Base-by-base conservation (phyloP, 2,888 invertebrate genomes). In the Pedicia rivosa region DNA sequence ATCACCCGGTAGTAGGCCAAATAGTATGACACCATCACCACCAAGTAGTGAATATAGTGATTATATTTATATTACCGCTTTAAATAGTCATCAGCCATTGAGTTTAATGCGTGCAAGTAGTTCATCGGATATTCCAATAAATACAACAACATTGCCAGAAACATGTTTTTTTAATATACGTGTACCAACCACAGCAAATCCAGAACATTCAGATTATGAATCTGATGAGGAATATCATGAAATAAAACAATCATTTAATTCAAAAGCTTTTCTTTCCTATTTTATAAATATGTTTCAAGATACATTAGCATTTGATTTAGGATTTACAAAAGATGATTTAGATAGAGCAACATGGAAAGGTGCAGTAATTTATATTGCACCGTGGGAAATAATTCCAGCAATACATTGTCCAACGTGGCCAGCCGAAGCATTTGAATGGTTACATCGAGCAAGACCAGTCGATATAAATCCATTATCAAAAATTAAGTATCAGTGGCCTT, bases 361-460 rank as follows among this genome's bases (percentile, higher is more conserved):
- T 3, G 74, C 76, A 2, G 72, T 73, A 41, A 67, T 83, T 42
- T 74, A 74, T 47, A 78, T 76, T 20, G 56, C 64, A 1, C 64
- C 66, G 2, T 77, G 68, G 48, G 78, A 80, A 61, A 66, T 84
- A 9, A 68, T 74, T 47, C 81, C 83, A 7, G 72, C 78, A n/a
- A 61, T 81, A 14, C 60, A 67, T 45, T 66, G 72, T n/a, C 62
- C 69, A 12, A 20, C 17, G 14, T 83, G 82, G 82, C 83, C 83
- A 0, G 66, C 68, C 44, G 68, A 70, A 44, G 79, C 79, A 1
- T 68, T 70, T 45, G 74, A 74, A 44, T 84, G 80, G 71, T 59
- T 71, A 14, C 57, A 68, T 35, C 64, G 81, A 36, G 62, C 67
- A 30, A 64, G 76, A 35, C 67, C 68, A 29, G 61, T 64, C 13